These are phyloP conservation scores for Caiman crocodilus DNA, from an alignment of 2,797 vertebrate species.

Conservation along the genomic window DNA sequence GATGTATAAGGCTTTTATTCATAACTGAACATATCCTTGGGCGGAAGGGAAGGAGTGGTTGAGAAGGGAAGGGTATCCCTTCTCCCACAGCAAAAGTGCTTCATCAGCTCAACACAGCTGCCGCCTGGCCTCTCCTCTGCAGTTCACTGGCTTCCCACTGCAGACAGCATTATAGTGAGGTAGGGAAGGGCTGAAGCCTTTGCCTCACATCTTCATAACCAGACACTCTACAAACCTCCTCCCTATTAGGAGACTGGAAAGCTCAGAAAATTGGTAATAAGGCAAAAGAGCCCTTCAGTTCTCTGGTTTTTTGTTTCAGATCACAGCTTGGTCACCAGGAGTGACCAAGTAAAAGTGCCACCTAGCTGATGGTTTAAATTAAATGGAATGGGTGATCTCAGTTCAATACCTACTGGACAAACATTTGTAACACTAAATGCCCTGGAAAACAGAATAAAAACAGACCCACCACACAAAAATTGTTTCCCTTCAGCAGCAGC, in stretches of 20 bases:
- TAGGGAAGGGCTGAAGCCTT: conserved; percentile 60
- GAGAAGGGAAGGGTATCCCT: conserved; percentile 63
- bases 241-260: conserved; percentile 65
- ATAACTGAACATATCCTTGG: conserved; percentile 69
- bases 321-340: conserved; percentile 54
- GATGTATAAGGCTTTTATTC: conserved; percentile 47
- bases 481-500: conserved; percentile 16
- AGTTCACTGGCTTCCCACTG: conserved; percentile 62
- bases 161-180: conserved; percentile 69
- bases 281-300: conserved; percentile 69
- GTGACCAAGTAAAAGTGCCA: conserved; percentile 67
- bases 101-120: conserved; percentile 68
- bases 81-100: conserved; percentile 67
- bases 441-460: conserved; percentile 1
- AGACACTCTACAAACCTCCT: conserved; percentile 53
- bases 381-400: conserved; percentile 47
- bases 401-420: conserved; percentile 1
- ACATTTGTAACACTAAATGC: neutral
- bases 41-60: conserved; percentile 10
- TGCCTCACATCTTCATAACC: conserved; percentile 70
- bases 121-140: conserved; percentile 75
- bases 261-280: conserved; percentile 76
- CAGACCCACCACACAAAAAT: conserved; percentile 17
- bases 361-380: conserved; percentile 57
- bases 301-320: conserved; percentile 66